Conservation (phyloP, 1,140 invertebrate genomes). For the Druon quercuslanigerum region DNA sequence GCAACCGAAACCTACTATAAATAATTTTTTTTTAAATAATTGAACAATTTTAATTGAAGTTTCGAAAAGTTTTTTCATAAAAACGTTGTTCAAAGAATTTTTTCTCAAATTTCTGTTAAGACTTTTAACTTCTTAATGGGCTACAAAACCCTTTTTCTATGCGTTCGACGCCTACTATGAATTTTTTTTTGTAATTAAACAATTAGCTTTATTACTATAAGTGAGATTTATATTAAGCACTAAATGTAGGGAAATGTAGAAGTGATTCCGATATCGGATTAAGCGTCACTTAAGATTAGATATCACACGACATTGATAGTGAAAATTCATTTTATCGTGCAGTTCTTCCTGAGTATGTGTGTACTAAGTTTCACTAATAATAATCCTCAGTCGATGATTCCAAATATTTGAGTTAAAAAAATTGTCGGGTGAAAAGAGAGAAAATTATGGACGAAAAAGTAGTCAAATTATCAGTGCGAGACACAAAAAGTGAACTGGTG, state of each 20-base stretch:
- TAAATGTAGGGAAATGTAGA: slow-evolving; percentile 14
- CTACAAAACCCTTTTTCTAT: too few species aligned
- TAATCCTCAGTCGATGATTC: neutral
- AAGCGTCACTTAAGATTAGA: slow-evolving; percentile 29
- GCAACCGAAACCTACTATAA: too few species aligned
- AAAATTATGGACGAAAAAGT: neutral
- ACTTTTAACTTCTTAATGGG: too few species aligned
- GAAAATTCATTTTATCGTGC: slow-evolving; percentile 17
- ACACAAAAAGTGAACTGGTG: slow-evolving; percentile 23
- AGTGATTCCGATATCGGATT: slow-evolving; percentile 20
- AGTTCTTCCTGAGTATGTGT: slow-evolving; percentile 4
- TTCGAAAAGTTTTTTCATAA: too few species aligned
- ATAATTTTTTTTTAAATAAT: too few species aligned
- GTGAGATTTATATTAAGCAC: neutral
- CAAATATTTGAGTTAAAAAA: neutral
- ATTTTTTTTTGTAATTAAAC: neutral
- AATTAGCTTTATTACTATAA: neutral
- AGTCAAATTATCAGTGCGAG: slow-evolving; percentile 4
- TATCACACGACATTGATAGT: slow-evolving; percentile 31
- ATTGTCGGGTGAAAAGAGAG: neutral
- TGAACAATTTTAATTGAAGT: too few species aligned
- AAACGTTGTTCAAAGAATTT: too few species aligned
- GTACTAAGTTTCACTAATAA: slow-evolving; percentile 23
- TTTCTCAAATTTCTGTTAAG: too few species aligned
- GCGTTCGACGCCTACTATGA: too few species aligned